A percentile compares a stretch with the other conserved stretches of the same genome.
phyloP scores from a whole-genome alignment of 2,113 vertebrate species.

The Bothrops jararaca region DNA sequence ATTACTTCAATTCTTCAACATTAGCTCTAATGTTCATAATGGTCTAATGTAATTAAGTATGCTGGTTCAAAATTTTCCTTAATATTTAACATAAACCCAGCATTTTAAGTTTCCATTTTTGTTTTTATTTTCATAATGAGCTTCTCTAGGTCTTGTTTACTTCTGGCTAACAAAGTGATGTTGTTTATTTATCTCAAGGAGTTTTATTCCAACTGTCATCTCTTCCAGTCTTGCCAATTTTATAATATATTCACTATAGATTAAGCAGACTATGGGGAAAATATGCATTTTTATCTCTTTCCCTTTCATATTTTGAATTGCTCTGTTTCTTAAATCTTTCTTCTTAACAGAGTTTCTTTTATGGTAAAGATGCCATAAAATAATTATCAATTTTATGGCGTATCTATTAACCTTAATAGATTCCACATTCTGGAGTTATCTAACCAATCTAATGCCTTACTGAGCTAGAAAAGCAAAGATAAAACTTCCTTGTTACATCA shows the following conservation, averaged over 20 bases:
- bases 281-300: neutral
- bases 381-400: neutral
- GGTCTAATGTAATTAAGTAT: neutral
- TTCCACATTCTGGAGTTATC: neutral
- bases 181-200: neutral
- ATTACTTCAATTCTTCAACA: neutral
- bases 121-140: neutral
- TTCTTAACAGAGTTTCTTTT: neutral
- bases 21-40: neutral
- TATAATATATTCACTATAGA: neutral
- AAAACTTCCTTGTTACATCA: neutral
- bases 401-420: neutral
- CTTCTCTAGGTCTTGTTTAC: neutral
- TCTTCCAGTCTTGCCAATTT: neutral
- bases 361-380: neutral
- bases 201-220: neutral
- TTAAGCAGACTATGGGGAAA: neutral
- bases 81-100: neutral
- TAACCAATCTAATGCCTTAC: neutral
- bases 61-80: neutral
- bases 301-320: neutral
- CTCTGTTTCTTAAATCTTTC: neutral
- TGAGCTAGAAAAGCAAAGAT: neutral
- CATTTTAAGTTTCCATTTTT: neutral
- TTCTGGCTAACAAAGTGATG: neutral